These are phyloP conservation scores for Aegypius monachus DNA, from an alignment of 2,113 vertebrate species.

Conservation along the genomic window DNA sequence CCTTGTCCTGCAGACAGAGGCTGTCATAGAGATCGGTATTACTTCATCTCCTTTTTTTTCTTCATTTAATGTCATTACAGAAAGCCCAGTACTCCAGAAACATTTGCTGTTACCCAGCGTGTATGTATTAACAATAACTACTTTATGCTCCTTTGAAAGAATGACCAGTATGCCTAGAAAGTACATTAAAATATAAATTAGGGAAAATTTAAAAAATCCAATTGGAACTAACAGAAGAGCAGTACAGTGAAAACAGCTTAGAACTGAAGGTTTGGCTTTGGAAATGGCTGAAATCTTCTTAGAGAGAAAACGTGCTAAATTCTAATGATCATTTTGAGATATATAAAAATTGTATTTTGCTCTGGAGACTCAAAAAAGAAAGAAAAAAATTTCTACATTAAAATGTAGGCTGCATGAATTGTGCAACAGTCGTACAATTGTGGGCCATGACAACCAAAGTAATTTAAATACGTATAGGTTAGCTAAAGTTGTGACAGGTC, in stretches of 20 bases:
- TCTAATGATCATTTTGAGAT: neutral
- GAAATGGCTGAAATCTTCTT: neutral
- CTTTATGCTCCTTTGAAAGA: conserved; percentile 59
- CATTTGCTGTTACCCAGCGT: conserved; percentile 36
- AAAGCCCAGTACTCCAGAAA: conserved; percentile 54
- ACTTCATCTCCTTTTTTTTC: conserved; percentile 59
- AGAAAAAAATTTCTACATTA: neutral
- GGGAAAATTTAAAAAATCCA: neutral
- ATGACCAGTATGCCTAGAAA: neutral
- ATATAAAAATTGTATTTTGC: neutral
- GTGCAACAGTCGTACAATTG: neutral
- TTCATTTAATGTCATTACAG: conserved; percentile 65
- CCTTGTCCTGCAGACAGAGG: conserved; percentile 63
- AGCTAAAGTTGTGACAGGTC: neutral
- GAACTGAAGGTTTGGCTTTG: neutral
- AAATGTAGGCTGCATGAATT: neutral
- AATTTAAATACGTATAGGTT: neutral
- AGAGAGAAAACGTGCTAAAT: neutral
- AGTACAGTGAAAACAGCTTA: neutral
- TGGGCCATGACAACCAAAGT: neutral
- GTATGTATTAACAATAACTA: conserved; percentile 59
- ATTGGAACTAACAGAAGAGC: neutral
- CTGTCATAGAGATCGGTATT: conserved; percentile 61
- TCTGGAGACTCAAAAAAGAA: neutral
- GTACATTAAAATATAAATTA: conserved; percentile 30